phyloP scores from a whole-genome alignment of 2,113 vertebrate genomes.

The Callipepla squamata region DNA sequence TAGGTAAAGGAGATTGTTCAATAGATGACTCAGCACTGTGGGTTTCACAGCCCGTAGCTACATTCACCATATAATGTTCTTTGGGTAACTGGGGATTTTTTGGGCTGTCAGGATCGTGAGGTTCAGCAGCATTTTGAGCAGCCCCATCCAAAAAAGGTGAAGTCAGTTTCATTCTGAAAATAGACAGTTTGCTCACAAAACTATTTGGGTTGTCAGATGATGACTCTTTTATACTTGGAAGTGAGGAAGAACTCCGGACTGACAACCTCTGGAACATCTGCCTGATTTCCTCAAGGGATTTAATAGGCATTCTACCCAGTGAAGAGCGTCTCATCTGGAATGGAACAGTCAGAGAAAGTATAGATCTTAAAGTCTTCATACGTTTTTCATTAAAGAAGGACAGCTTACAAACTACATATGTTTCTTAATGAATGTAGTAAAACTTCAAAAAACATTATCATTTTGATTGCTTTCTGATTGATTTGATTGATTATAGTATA shows the following conservation, averaged over 20 bases:
- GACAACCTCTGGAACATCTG: conserved; percentile 87
- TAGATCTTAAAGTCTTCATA: neutral
- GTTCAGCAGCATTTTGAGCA: neutral
- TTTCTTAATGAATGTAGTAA: neutral
- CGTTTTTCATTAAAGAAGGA: neutral
- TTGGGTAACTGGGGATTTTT: neutral
- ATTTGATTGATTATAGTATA: neutral
- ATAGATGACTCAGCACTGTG: neutral
- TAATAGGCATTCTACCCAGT: conserved; percentile 74
- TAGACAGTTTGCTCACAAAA: conserved; percentile 75
- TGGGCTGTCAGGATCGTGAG: neutral
- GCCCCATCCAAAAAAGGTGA: conserved; percentile 56
- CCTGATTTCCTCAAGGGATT: conserved; percentile 89
- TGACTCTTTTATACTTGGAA: conserved; percentile 54
- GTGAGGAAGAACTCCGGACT: conserved; percentile 75
- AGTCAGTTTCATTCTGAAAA: conserved; percentile 77
- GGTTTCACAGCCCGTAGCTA: neutral
- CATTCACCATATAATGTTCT: neutral
- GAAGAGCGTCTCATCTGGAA: conserved; percentile 81
- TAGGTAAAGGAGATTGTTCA: neutral
- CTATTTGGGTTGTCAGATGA: conserved; percentile 65
- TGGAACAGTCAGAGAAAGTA: neutral
- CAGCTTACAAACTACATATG: neutral
- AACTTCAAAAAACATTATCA: neutral
- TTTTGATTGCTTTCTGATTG: neutral